Conservation (phyloP, 1,140 invertebrate species). For the Dendrolimus punctatus region DNA sequence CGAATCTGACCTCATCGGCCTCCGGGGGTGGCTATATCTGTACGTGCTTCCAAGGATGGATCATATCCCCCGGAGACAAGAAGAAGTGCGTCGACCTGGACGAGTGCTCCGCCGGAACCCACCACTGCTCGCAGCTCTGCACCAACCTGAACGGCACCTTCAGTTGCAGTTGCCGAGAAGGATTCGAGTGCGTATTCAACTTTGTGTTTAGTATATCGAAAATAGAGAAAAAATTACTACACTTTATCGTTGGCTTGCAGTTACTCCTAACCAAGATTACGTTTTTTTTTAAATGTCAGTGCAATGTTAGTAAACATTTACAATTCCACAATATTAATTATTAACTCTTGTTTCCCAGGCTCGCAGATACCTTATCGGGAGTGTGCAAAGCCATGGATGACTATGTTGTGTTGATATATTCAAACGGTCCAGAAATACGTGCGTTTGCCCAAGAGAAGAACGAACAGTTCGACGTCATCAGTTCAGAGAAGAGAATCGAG, state of each 20-base stretch:
- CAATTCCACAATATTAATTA: slow-evolving; percentile 2
- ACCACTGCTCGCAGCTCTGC: slow-evolving; percentile 94
- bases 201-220: too few relatives aligned
- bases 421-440: slow-evolving; percentile 91
- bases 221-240: too few relatives aligned
- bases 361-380: slow-evolving; percentile 84
- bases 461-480: slow-evolving; percentile 83
- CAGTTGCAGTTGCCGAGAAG: slow-evolving; percentile 88
- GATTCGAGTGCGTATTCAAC: slow-evolving; percentile 75
- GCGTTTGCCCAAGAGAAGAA: slow-evolving; percentile 78
- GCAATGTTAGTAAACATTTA: too few relatives aligned
- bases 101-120: slow-evolving; percentile 87
- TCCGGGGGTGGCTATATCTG: slow-evolving; percentile 90
- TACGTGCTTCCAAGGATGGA: slow-evolving; percentile 89
- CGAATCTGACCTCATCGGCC: slow-evolving; percentile 79
- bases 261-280: too few relatives aligned
- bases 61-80: slow-evolving; percentile 81
- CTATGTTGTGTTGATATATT: slow-evolving; percentile 77
- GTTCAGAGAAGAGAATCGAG: slow-evolving; percentile 88
- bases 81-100: slow-evolving; percentile 91
- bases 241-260: too few relatives aligned
- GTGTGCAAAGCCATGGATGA: slow-evolving; percentile 82
- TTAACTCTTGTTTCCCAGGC: slow-evolving; percentile 33
- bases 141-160: slow-evolving; percentile 94
- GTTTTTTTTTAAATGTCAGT: too few relatives aligned